Evolutionary conservation across 2,888 invertebrate species (phyloP).

Genomic region (Polia nebulosa): DNA sequence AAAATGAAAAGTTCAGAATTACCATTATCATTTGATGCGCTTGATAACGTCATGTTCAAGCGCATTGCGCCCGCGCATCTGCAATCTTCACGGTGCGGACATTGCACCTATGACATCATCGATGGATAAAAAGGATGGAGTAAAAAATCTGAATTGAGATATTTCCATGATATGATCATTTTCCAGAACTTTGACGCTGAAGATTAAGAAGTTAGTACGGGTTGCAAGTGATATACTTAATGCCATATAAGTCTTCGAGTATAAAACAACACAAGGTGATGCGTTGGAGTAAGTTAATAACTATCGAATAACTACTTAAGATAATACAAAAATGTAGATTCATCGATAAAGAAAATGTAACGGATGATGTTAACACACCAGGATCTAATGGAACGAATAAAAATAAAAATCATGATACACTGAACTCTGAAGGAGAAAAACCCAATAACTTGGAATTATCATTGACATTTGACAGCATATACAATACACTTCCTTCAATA

Average conservation of each 20-base stretch:
- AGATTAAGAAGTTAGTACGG: background rate
- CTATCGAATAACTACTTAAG: background rate
- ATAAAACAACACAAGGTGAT: constrained; percentile 9
- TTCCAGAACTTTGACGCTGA: constrained; percentile 6
- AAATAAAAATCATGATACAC: constrained; percentile 44
- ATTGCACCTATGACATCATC: constrained; percentile 73
- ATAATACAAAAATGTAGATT: constrained; percentile 5
- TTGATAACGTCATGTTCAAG: constrained; percentile 56
- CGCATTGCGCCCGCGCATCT: constrained; percentile 68
- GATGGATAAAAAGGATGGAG: constrained; percentile 50
- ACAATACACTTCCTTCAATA: constrained; percentile 66
- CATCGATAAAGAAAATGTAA: constrained; percentile 13
- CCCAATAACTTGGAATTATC: constrained; percentile 64
- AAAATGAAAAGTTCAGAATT: constrained; percentile 58
- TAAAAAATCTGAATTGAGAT: constrained; percentile 56
- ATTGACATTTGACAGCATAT: constrained; percentile 69
- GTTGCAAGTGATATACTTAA: background rate
- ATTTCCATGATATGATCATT: constrained; percentile 18
- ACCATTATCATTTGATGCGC: constrained; percentile 63
- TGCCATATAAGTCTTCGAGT: background rate
- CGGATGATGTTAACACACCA: constrained; percentile 11
- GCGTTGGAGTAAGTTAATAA: background rate
- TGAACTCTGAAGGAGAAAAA: constrained; percentile 48
- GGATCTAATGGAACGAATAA: constrained; percentile 31
- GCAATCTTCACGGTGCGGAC: constrained; percentile 66